Evolutionary conservation across 2,888 invertebrate species (phyloP).

Genomic region (Hirtodrosophila cameraria): DNA sequence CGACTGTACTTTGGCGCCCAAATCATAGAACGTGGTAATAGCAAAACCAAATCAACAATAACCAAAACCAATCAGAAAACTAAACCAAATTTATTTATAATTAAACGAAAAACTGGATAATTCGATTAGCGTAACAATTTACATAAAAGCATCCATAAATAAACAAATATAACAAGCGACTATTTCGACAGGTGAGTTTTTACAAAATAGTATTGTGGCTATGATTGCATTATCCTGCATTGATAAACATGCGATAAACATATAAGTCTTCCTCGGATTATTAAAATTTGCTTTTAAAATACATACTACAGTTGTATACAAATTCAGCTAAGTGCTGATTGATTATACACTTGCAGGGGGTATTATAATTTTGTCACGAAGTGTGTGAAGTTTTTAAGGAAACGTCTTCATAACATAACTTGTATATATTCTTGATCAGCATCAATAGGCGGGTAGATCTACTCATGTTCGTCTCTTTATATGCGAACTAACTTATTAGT

Average conservation of each 20-base stretch:
- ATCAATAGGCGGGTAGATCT: too few relatives aligned
- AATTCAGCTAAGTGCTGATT: too few relatives aligned
- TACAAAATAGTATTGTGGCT: not conserved
- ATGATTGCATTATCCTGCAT: not conserved
- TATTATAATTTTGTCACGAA: too few relatives aligned
- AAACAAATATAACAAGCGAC: constrained; percentile 19
- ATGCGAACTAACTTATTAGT: too few relatives aligned
- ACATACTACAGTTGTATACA: too few relatives aligned
- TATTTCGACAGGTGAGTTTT: constrained; percentile 34
- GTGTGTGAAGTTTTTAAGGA: too few relatives aligned
- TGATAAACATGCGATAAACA: constrained; percentile 17
- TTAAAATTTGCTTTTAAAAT: not conserved
- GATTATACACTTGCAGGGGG: too few relatives aligned
- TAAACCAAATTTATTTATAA: constrained; percentile 55
- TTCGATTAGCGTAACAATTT: constrained; percentile 38
- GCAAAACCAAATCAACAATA: constrained; percentile 43
- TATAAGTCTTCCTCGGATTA: not conserved
- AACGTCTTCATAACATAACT: too few relatives aligned
- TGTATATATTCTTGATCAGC: too few relatives aligned
- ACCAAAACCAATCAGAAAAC: constrained; percentile 48
- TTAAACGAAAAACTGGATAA: constrained; percentile 41
- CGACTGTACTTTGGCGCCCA: constrained; percentile 73
- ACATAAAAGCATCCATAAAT: constrained; percentile 21
- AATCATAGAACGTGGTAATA: constrained; percentile 45
- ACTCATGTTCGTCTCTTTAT: too few relatives aligned